These are phyloP conservation scores for Tamandua tetradactyla DNA, from an alignment of 2,797 vertebrate genomes.

Conservation along the genomic window DNA sequence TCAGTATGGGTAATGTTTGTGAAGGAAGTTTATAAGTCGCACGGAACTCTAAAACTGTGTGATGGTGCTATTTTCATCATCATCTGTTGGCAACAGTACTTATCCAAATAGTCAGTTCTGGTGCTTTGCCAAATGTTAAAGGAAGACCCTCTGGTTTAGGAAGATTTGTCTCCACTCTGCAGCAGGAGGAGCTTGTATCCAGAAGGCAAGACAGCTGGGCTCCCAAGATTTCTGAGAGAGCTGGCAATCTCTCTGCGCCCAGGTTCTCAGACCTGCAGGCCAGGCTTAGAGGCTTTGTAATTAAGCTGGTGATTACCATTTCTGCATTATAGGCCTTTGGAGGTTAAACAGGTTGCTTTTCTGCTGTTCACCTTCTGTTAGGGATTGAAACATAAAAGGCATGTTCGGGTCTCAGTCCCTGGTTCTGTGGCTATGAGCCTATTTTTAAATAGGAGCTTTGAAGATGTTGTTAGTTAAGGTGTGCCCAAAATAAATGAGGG, in stretches of 20 bases:
- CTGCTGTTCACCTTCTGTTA: not conserved
- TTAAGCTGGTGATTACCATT: not conserved
- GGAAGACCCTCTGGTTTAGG: constrained; percentile 13
- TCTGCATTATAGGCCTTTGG: not conserved
- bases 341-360: not conserved
- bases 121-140: constrained; percentile 22
- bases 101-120: constrained; percentile 2
- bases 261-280: not conserved
- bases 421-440: too few species aligned
- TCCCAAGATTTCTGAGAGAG: not conserved
- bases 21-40: not conserved
- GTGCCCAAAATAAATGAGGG: too few species aligned
- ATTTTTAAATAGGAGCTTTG: too few species aligned
- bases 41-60: not conserved
- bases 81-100: not conserved
- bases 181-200: not conserved
- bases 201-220: not conserved
- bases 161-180: not conserved
- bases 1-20: not conserved
- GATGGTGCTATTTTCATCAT: not conserved
- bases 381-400: too few species aligned
- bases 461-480: too few species aligned
- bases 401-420: too few species aligned
- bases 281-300: not conserved
- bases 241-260: not conserved